These are phyloP conservation scores for Antedon mediterranea DNA, from an alignment of 53 echinoderm and acorn worm genomes.

Conservation along the genomic window DNA sequence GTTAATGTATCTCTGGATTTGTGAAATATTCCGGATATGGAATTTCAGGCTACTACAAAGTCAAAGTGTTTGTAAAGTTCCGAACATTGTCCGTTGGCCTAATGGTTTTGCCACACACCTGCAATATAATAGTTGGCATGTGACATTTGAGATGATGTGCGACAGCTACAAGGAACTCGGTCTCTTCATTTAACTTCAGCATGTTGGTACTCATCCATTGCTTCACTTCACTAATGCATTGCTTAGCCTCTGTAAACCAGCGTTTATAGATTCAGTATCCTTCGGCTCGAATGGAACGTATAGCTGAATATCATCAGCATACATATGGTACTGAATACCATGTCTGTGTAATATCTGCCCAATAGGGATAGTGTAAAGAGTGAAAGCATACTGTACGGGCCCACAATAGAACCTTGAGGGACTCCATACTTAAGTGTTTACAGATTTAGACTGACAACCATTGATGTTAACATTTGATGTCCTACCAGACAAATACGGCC, in stretches of 20 bases:
- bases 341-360: too few species aligned
- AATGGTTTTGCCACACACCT: not conserved
- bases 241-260: not conserved
- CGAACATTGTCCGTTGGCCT: slow-evolving; percentile 6
- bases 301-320: too few species aligned
- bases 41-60: slow-evolving; percentile 2
- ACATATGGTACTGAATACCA: too few species aligned
- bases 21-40: slow-evolving; percentile 14
- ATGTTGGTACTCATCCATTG: not conserved
- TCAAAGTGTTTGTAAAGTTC: not conserved
- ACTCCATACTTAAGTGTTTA: too few species aligned
- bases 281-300: not conserved
- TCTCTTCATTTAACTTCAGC: not conserved
- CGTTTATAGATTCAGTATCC: not conserved
- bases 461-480: too few species aligned
- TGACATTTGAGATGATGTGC: not conserved
- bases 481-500: too few species aligned
- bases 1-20: slow-evolving; percentile 12
- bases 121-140: not conserved
- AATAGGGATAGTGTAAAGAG: too few species aligned
- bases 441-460: too few species aligned
- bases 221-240: not conserved
- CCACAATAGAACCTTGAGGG: too few species aligned
- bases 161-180: slow-evolving; percentile 3
- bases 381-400: too few species aligned